Base-by-base conservation (phyloP, 2,888 invertebrate genomes). In the Euplagia quadripunctaria region DNA sequence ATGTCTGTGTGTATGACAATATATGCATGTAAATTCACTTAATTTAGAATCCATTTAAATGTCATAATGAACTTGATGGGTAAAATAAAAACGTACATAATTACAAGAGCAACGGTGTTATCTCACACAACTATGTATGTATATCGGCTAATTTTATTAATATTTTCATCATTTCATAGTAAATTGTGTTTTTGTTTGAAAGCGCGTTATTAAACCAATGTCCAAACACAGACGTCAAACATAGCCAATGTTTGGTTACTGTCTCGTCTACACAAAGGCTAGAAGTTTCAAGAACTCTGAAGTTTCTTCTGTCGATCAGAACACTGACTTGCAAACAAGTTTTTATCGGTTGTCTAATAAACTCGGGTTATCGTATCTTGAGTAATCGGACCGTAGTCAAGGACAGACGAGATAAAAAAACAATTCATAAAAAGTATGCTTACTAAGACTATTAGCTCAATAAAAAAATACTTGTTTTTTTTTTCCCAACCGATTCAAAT, bases 371-470 rank as follows among this genome's bases (percentile, higher is more conserved):
- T 68, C 64, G 64, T n/a, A 67, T 72, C 64, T 71, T 49, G 20
- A 49, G 69, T 69, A 64, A 74, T 70, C 41, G 42, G 42, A 67
- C 66, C 49, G 43, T 31, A 67, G 70, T 51, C 41, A 12, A 41
- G 17, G 42, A 31, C 16, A 69, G 73, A 66, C 20, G 55, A 42
- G 71, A 70, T 79, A 31, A 63, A 64, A 65, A 55, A 70, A 66
- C 12, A 63, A 64, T 70, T 55, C 51, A 51, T 70, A 4, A 51
- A 31, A 20, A 14, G 16, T 9, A 43, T 49, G 16, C 6, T 64
- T 2, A 42, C 41, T 12, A 31, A 64, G 0, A 46, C 46, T 46
- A 17, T 65, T 43, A n/a, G 4, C 9, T 12, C 14, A 46, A 58
- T 20, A 20, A 58, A 58, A 58, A n/a, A 14, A 58, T 12, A 12